phyloP scores from a whole-genome alignment of 2,888 invertebrate species.

The Cyaniris semiargus region DNA sequence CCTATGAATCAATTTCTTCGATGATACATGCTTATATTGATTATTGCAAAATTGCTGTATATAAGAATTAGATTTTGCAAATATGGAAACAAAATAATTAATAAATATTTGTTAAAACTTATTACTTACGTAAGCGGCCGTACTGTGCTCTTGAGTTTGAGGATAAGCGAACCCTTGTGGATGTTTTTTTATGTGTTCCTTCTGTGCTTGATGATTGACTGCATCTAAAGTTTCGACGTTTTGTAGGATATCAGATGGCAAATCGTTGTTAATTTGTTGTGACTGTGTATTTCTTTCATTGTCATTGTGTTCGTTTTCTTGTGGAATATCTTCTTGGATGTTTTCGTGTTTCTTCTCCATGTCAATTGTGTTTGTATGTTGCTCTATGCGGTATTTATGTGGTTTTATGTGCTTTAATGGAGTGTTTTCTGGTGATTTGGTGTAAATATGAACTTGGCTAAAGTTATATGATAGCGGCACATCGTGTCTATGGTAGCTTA shows the following conservation, averaged over 20 bases:
- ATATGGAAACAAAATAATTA: too few relatives aligned
- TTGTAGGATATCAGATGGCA: not conserved
- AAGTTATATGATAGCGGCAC: conserved; percentile 49
- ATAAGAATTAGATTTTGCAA: too few relatives aligned
- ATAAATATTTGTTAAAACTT: not conserved
- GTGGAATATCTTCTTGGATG: not conserved
- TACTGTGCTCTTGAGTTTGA: not conserved
- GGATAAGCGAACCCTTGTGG: not conserved
- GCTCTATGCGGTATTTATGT: not conserved
- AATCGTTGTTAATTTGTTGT: not conserved
- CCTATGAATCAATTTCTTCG: too few relatives aligned
- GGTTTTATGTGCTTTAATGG: not conserved
- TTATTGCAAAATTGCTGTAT: not conserved
- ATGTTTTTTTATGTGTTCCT: conserved; percentile 1
- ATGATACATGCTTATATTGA: too few relatives aligned
- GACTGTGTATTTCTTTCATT: not conserved
- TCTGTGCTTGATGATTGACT: not conserved
- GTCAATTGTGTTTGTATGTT: not conserved
- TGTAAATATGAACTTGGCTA: conserved; percentile 44
- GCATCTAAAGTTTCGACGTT: not conserved
- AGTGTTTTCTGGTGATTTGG: conserved; percentile 37
- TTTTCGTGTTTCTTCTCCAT: not conserved
- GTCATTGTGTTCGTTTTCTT: not conserved
- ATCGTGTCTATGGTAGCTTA: conserved; percentile 47
- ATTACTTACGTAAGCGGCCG: not conserved